Evolutionary conservation across 1,140 invertebrate species (phyloP).

Genomic region (Dinoponera quadriceps): DNA sequence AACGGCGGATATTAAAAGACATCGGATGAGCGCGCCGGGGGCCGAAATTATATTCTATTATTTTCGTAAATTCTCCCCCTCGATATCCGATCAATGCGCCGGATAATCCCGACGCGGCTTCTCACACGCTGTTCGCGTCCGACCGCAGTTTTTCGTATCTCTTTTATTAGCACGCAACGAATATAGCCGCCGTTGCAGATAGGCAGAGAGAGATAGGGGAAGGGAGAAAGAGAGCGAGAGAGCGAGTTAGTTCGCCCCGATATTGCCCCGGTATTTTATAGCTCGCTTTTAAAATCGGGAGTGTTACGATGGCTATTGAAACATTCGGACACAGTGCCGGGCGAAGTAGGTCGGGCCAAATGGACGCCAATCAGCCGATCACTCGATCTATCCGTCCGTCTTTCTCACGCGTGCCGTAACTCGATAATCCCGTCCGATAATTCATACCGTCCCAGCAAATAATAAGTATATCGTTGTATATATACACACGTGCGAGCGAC

Average conservation of each 20-base stretch:
- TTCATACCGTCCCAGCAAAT: slow-evolving; percentile 32
- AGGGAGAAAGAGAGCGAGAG: neutral
- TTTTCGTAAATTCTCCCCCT: slow-evolving; percentile 55
- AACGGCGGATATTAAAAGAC: too few species aligned
- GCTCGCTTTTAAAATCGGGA: slow-evolving; percentile 48
- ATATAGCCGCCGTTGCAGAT: slow-evolving; percentile 31
- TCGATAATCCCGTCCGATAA: slow-evolving; percentile 39
- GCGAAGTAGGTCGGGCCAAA: slow-evolving; percentile 46
- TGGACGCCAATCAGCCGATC: slow-evolving; percentile 11
- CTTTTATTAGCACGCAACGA: slow-evolving; percentile 56
- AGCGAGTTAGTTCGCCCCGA: slow-evolving; percentile 17
- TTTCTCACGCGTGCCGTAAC: neutral
- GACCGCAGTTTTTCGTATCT: slow-evolving; percentile 29
- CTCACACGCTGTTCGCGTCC: neutral
- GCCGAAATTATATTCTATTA: slow-evolving; percentile 9
- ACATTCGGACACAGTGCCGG: slow-evolving; percentile 37
- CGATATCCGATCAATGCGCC: slow-evolving; percentile 21
- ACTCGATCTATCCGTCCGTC: slow-evolving; percentile 1
- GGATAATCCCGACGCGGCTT: slow-evolving; percentile 22
- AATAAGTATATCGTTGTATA: neutral
- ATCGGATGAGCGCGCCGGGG: too few species aligned
- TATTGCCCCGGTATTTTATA: slow-evolving; percentile 41
- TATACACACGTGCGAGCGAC: neutral
- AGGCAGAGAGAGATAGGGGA: neutral
- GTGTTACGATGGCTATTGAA: slow-evolving; percentile 35